Evolutionary conservation across 2,113 vertebrate genomes (phyloP).

Genomic region (Paraplagusia blochii): DNA sequence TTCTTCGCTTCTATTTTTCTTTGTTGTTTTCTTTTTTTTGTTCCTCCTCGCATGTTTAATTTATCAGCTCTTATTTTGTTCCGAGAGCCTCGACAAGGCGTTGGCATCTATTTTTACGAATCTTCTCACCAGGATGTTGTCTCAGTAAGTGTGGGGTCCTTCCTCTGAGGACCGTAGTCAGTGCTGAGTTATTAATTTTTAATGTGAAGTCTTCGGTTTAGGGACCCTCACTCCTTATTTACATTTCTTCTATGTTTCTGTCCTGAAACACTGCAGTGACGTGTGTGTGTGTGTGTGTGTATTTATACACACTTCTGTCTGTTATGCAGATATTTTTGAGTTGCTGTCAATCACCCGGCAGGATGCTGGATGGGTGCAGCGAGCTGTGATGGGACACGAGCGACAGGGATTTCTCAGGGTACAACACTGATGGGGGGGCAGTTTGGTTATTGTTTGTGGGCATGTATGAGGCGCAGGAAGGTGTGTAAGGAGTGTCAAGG

Average conservation of each 20-base stretch:
- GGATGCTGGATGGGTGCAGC: conserved; percentile 26
- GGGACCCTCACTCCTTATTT: conserved; percentile 69
- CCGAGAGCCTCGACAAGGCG: conserved; percentile 38
- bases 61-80: conserved; percentile 8
- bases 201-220: conserved; percentile 65
- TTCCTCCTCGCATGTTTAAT: conserved; percentile 16
- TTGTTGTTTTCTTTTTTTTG: neutral
- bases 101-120: conserved; percentile 55
- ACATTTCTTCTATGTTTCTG: conserved; percentile 68
- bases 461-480: conserved; percentile 47
- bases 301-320: neutral
- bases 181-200: conserved; percentile 67
- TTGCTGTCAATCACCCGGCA: conserved; percentile 31
- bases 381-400: conserved; percentile 52
- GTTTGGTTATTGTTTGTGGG: conserved; percentile 62
- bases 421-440: conserved; percentile 12
- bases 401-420: conserved; percentile 59
- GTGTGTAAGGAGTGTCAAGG: conserved; percentile 58
- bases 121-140: conserved; percentile 47
- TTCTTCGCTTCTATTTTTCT: neutral
- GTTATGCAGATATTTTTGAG: neutral
- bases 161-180: conserved; percentile 63
- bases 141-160: conserved; percentile 45
- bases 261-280: conserved; percentile 40
- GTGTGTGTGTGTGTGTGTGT: conserved; percentile 7